These are phyloP conservation scores for Harmothoe impar DNA, from an alignment of 2,888 invertebrate species.

Conservation along the genomic window DNA sequence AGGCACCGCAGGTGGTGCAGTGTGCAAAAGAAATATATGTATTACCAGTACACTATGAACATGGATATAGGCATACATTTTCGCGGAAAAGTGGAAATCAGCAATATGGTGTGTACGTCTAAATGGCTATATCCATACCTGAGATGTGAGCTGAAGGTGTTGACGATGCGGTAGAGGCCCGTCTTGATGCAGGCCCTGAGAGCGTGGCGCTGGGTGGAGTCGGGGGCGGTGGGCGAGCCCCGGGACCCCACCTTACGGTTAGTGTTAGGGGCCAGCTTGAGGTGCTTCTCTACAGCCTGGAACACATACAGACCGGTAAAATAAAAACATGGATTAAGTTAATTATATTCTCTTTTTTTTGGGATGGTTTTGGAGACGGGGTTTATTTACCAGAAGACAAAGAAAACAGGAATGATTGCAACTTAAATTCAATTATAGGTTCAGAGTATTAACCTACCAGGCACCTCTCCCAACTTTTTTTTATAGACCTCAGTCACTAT, in stretches of 20 bases:
- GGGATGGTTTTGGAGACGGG: no score
- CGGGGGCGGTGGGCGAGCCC: constrained; percentile 40
- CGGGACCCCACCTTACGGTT: constrained; percentile 31
- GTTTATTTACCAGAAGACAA: no score
- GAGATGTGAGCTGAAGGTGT: constrained; percentile 77
- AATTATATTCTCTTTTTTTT: no score
- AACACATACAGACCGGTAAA: constrained; percentile 61
- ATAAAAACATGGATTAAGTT: not conserved
- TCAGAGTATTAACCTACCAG: no score
- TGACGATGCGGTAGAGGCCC: constrained; percentile 77
- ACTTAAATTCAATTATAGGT: no score
- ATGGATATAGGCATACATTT: not conserved
- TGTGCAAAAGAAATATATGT: not conserved
- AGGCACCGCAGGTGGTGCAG: not conserved
- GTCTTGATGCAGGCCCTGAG: constrained; percentile 75
- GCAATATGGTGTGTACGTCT: no score
- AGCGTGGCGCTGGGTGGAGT: constrained; percentile 74
- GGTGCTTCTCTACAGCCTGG: constrained; percentile 81
- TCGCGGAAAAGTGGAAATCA: not conserved
- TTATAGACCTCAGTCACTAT: no score
- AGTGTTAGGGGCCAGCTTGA: constrained; percentile 75
- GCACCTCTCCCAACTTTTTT: no score
- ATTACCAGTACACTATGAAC: not conserved
- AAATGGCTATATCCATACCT: no score
- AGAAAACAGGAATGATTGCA: no score